Evolutionary conservation across 2,797 vertebrate species (phyloP).

Genomic region (Holocentrus rufus): DNA sequence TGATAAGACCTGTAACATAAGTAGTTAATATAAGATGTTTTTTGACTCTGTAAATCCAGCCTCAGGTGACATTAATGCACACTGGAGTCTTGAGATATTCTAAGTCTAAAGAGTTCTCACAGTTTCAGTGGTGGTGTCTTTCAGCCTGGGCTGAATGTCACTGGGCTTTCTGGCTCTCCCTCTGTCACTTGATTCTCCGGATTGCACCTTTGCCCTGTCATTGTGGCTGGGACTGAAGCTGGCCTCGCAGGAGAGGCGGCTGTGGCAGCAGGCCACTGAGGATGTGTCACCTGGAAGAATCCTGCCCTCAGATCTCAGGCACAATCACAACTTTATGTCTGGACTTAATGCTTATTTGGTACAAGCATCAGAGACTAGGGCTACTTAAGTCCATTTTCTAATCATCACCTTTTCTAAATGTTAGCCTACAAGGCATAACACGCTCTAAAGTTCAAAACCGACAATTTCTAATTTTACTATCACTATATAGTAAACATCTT

Average conservation of each 20-base stretch:
- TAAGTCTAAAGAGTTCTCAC: constrained; percentile 43
- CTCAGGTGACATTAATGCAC: neutral
- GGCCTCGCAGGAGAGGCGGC: constrained; percentile 14
- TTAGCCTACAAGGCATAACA: neutral
- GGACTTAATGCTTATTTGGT: no score
- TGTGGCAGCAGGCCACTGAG: neutral
- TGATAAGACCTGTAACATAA: neutral
- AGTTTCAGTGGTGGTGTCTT: constrained; percentile 8
- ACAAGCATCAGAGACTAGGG: no score
- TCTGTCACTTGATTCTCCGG: constrained; percentile 30
- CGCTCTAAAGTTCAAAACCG: neutral
- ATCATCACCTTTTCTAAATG: neutral
- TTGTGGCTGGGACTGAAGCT: neutral
- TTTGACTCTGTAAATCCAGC: constrained; percentile 1
- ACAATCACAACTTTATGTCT: neutral
- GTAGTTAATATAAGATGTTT: constrained; percentile 5
- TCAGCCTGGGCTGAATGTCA: constrained; percentile 41
- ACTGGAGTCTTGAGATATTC: neutral
- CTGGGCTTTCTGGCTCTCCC: constrained; percentile 7
- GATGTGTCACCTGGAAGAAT: constrained; percentile 49
- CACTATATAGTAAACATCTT: no score
- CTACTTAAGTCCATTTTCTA: no score
- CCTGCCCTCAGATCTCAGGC: constrained; percentile 4
- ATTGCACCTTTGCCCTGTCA: neutral
- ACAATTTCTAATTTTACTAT: neutral